Evolutionary conservation across 2,888 invertebrate species (phyloP).

Genomic region (Azorinus chamasolen): DNA sequence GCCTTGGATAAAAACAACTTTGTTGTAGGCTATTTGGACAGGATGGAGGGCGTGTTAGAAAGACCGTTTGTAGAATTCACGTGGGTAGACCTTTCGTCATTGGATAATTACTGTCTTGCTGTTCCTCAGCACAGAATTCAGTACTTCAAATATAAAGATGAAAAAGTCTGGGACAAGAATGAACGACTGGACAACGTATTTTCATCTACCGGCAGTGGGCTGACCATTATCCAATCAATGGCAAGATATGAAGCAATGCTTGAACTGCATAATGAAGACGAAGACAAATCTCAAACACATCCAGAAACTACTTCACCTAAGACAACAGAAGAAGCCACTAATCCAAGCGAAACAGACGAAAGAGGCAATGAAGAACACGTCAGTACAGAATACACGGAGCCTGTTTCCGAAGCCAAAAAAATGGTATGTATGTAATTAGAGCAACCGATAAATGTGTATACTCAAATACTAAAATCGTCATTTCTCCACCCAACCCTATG

Average conservation of each 20-base stretch:
- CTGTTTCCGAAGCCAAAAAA: no score
- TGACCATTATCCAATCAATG: conserved; percentile 81
- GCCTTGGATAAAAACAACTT: conserved; percentile 84
- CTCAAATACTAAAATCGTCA: no score
- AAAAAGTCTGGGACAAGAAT: conserved; percentile 87
- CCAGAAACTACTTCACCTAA: not conserved
- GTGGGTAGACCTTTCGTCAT: conserved; percentile 87
- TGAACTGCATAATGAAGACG: not conserved
- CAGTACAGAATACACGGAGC: not conserved
- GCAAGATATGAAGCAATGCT: conserved; percentile 66
- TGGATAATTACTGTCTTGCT: conserved; percentile 86
- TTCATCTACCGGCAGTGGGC: conserved; percentile 84
- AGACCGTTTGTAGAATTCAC: conserved; percentile 86
- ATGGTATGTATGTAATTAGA: no score
- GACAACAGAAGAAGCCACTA: not conserved
- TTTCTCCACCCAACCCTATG: no score
- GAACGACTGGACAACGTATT: conserved; percentile 86
- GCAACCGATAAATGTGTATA: no score
- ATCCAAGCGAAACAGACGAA: not conserved
- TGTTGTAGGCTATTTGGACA: conserved; percentile 86
- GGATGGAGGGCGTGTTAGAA: conserved; percentile 87
- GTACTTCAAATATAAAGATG: conserved; percentile 87
- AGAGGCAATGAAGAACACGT: not conserved
- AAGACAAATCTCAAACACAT: conserved; percentile 8
- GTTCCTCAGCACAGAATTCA: conserved; percentile 87